Evolutionary conservation across 2,797 vertebrate genomes (phyloP).

Genomic region (Xiphophorus birchmanni): DNA sequence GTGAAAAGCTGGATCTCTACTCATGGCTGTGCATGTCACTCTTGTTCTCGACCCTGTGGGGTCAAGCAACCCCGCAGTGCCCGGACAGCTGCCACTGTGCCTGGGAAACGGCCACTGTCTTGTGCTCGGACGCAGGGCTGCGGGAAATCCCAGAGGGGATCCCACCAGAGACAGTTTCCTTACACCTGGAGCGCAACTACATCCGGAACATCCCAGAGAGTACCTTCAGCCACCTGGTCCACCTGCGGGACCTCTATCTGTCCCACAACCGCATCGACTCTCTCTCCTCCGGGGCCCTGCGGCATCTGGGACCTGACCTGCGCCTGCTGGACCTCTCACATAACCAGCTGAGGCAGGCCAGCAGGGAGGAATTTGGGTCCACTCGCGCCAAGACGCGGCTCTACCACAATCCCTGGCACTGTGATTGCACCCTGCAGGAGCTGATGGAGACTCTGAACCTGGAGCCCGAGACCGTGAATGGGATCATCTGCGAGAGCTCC

Average conservation of each 20-base stretch:
- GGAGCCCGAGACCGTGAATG: constrained; percentile 75
- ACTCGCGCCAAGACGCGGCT: constrained; percentile 80
- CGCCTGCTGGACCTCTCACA: constrained; percentile 82
- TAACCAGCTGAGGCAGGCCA: constrained; percentile 78
- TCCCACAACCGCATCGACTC: constrained; percentile 84
- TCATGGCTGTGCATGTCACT: constrained; percentile 56
- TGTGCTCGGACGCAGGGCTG: constrained; percentile 77
- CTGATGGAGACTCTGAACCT: constrained; percentile 81
- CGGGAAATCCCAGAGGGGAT: constrained; percentile 80
- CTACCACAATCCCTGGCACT: constrained; percentile 85
- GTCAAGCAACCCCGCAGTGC: constrained; percentile 46
- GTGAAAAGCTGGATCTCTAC: constrained; percentile 37
- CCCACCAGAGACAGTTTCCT: constrained; percentile 76
- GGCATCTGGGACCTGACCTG: constrained; percentile 75
- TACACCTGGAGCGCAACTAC: constrained; percentile 83
- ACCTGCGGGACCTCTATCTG: constrained; percentile 81
- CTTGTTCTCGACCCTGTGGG: constrained; percentile 61
- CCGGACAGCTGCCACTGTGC: constrained; percentile 75
- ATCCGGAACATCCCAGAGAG: constrained; percentile 78
- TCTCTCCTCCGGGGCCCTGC: constrained; percentile 76
- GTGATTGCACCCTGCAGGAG: constrained; percentile 83
- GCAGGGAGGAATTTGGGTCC: constrained; percentile 63
- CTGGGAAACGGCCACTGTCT: constrained; percentile 77
- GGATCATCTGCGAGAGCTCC: constrained; percentile 74
- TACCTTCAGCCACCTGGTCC: constrained; percentile 76